A percentile compares a stretch with the other conserved stretches of the same genome.
Evolutionary conservation across 2,113 vertebrate genomes (phyloP).

Genomic region (Isichthys henryi): DNA sequence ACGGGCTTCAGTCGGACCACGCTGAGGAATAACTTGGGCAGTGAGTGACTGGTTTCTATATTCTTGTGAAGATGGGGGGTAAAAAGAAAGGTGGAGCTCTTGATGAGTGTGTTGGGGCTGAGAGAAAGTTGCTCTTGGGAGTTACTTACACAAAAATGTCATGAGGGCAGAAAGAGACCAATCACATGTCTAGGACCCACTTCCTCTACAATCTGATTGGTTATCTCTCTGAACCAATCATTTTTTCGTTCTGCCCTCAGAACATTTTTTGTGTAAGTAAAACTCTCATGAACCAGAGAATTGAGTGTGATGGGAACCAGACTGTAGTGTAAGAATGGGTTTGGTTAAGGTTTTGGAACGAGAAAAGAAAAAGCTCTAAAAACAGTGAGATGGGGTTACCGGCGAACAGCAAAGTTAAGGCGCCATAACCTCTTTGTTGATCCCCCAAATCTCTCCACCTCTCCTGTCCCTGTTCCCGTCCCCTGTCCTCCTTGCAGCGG

Average conservation of each 20-base stretch:
- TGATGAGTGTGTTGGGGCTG: neutral
- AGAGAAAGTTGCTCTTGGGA: neutral
- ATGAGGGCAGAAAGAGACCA: no score
- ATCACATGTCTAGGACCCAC: no score
- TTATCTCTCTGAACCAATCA: no score
- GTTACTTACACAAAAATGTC: no score
- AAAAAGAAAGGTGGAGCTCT: neutral
- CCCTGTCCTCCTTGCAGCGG: conserved; percentile 49
- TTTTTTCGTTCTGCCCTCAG: no score
- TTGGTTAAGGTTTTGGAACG: neutral
- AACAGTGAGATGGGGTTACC: neutral
- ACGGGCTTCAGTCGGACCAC: conserved; percentile 73
- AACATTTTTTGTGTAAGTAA: no score
- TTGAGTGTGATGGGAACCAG: neutral
- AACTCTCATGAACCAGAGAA: no score
- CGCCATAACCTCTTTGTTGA: neutral
- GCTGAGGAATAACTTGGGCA: conserved; percentile 63
- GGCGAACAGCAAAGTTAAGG: neutral
- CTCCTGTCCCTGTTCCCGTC: neutral
- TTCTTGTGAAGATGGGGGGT: neutral
- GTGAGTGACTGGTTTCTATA: conserved; percentile 53
- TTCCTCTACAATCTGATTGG: no score
- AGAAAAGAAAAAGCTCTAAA: neutral
- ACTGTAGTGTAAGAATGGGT: neutral
- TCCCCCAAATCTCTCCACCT: no score